Evolutionary conservation across 2,113 vertebrate genomes (phyloP), one percentile per base, ranked within the genome.

Genomic region (Poeciliopsis occidentalis): DNA sequence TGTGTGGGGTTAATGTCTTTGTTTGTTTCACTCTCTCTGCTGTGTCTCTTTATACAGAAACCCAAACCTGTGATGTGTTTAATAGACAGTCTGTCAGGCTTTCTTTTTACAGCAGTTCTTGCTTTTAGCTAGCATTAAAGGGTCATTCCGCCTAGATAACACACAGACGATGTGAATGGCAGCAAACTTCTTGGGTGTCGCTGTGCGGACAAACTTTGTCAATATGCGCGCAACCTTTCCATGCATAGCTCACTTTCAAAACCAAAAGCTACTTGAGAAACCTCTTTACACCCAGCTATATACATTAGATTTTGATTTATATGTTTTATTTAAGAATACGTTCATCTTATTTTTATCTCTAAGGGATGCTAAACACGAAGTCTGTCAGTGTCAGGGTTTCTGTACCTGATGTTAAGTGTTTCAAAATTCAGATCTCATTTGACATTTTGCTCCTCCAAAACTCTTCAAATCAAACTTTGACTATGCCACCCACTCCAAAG

Each of bases 1-100:
- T 47, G 44, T 47, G 44, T 32, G n/a, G 73, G 76, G 73, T 91
- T 86, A 81, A 86, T 70, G 85, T 71, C 82, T 87, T 82, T 83
- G 83, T 88, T 90, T 89, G 34, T 37, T 37, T 37, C 34, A 10
- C 34, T 11, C 34, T 37, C 10, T 37, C 34, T 12, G 34, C 51
- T 24, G 22, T 57, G 51, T 57, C 71, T 73, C 10, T 76, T 85
- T 71, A 72, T 65, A 75, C 29, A 61, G 77, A 64, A 76, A 78
- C 78, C 34, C 69, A 83, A 75, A 87, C 70, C 37, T 47, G 31
- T 39, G 47, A 79, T 37, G 54, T 71, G 54, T 78, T 82, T 87
- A 76, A 86, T 57, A 63, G 60, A 70, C 60, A 24, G 51, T 62
- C 24, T 72, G 41, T 29, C 61, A 44, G 26, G 27, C 37, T 13